These are phyloP conservation scores for Pachypeltis micranthus DNA, from an alignment of 1,140 invertebrate genomes.

Conservation along the genomic window DNA sequence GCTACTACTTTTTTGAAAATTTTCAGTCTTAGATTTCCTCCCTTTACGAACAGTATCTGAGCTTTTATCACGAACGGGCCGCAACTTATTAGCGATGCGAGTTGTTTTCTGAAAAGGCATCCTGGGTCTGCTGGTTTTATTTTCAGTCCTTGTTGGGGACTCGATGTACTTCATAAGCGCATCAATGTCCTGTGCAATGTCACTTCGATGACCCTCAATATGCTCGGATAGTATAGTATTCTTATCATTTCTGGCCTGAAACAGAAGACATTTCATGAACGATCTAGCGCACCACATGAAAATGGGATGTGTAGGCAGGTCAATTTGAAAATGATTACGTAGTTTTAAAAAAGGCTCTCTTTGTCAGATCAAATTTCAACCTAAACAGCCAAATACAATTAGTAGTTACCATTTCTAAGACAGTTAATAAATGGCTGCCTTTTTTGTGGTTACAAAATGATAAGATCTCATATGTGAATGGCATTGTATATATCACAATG, in stretches of 20 bases:
- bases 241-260: slow-evolving; percentile 39
- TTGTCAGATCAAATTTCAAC: too few species aligned
- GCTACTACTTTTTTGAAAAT: slow-evolving; percentile 23
- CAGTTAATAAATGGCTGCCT: too few species aligned
- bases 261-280: slow-evolving; percentile 12
- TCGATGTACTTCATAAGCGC: slow-evolving; percentile 44
- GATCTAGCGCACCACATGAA: too few species aligned
- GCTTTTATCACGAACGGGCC: slow-evolving; percentile 21
- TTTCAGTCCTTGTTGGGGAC: slow-evolving; percentile 16
- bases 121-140: slow-evolving; percentile 7
- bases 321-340: too few species aligned
- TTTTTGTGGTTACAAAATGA: too few species aligned
- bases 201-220: slow-evolving; percentile 50
- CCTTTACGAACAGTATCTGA: slow-evolving; percentile 16
- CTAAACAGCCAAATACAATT: too few species aligned
- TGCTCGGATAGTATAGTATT: slow-evolving; percentile 50
- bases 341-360: too few species aligned
- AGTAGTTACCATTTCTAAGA: too few species aligned
- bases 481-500: too few species aligned
- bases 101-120: neutral
- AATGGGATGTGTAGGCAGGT: too few species aligned
- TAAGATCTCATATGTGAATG: too few species aligned
- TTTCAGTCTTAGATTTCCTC: neutral
- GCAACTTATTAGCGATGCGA: slow-evolving; percentile 2
- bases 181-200: slow-evolving; percentile 40